Conservation (phyloP, 2,797 vertebrate species). For the Danio jaintianensis region DNA sequence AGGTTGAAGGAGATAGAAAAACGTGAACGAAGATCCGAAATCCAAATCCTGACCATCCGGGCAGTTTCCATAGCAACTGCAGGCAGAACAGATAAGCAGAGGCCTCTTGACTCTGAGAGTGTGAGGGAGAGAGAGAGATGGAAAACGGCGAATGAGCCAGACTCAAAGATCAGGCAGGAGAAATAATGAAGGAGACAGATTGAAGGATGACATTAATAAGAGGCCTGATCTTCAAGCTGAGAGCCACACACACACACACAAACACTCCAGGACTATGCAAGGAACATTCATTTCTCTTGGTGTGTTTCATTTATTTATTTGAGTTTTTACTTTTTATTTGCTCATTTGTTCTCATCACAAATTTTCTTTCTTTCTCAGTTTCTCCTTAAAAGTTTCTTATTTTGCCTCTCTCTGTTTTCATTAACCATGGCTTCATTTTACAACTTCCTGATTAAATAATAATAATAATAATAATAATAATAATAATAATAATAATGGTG, state of each 20-base stretch:
- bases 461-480: too few species aligned
- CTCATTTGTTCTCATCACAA: background rate
- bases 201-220: constrained; percentile 66
- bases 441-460: background rate
- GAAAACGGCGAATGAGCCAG: constrained; percentile 21
- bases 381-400: background rate
- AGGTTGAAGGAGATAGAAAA: constrained; percentile 73
- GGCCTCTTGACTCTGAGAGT: constrained; percentile 68
- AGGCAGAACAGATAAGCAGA: constrained; percentile 74
- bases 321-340: background rate
- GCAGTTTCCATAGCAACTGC: constrained; percentile 78
- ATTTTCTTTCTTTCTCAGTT: background rate
- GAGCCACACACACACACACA: constrained; percentile 53
- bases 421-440: constrained; percentile 32
- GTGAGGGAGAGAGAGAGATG: constrained; percentile 51
- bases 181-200: constrained; percentile 56
- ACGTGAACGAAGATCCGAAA: constrained; percentile 54
- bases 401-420: constrained; percentile 1
- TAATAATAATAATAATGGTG: too few species aligned
- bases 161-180: constrained; percentile 43
- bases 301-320: constrained; percentile 18
- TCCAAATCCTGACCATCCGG: constrained; percentile 58
- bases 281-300: constrained; percentile 51
- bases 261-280: constrained; percentile 38
- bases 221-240: constrained; percentile 29